Evolutionary conservation across 2,113 vertebrate species (phyloP), one percentile per base, ranked within the genome.

Genomic region (Bagarius yarrelli): DNA sequence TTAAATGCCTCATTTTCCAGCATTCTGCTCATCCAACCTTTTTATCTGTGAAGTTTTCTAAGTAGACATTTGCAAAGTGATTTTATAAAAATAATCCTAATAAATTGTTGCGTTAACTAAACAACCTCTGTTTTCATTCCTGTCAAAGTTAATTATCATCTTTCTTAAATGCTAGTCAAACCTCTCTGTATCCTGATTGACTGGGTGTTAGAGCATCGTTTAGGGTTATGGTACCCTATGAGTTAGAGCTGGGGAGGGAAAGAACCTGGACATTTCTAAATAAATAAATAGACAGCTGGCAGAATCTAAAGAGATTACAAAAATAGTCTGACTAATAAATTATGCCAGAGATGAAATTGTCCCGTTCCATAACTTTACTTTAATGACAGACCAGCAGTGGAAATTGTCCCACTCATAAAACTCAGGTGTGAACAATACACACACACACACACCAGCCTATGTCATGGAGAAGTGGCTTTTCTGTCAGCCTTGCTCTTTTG

Each of bases 31-130:
- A 52, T 56, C 75, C 50, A 67, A 25, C 23, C 72, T 52, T 80
- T 90, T 84, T 84, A 83, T 83, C 75, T 81, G 76, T 71, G 75
- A 73, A 61, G 36, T 27, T 82, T 84, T 90, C 67, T 69, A 71
- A 86, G 70, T 79, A 73, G 19, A 66, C 81, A 83, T 89, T 85
- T 76, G 85, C 81, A 83, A 86, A 81, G 55, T 87, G 34, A 79
- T 83, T 86, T 86, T 86, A 47, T 86, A 84, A 81, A 53, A 27
- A 27, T 52, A 82, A 81, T 88, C 77, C 72, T 84, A 93, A 92
- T 91, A 90, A 92, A 88, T 57, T 71, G 59, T 18, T 61, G 1
- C 16, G 77, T 66, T 73, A 67, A 83, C 81, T 71, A 66, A 83
- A 85, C 16, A 32, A 8, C 4, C 30, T 2, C 52, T n/a, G 76